Evolutionary conservation across 2,888 invertebrate species (phyloP).

Genomic region (Eutolmus rufibarbis): DNA sequence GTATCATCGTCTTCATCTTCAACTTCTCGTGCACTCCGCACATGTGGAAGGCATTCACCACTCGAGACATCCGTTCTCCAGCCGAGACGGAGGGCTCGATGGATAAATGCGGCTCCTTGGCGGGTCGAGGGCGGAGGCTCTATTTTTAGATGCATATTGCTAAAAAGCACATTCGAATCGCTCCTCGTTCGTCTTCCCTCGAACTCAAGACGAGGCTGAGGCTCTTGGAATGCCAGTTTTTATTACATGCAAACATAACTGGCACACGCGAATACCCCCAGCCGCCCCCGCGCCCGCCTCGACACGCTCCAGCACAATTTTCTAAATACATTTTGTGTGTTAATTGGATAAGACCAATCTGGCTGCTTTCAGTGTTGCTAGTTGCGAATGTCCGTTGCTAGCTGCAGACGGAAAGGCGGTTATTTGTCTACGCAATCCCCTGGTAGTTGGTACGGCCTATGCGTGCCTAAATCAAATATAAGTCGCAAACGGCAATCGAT

Average conservation of each 20-base stretch:
- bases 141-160: conserved; percentile 25
- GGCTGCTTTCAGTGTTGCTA: neutral
- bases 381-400: conserved; percentile 4
- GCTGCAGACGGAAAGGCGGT: neutral
- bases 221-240: neutral
- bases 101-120: neutral
- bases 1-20: conserved; percentile 10
- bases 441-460: conserved; percentile 1
- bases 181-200: neutral
- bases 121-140: neutral
- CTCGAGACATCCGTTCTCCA: conserved; percentile 28
- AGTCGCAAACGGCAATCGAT: conserved; percentile 18
- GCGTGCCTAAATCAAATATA: conserved; percentile 29
- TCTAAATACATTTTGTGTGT: neutral
- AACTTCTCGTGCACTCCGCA: neutral
- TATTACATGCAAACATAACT: neutral
- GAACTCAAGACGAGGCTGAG: neutral
- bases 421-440: conserved; percentile 11
- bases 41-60: conserved; percentile 18
- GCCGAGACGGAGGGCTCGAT: neutral
- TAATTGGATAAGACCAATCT: conserved; percentile 22
- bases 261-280: neutral
- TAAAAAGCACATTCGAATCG: neutral
- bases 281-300: neutral
- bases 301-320: neutral